A percentile compares a stretch with the other conserved stretches of the same genome.
Evolutionary conservation across 2,113 vertebrate species (phyloP).

Genomic region (Opisthocomus hoazin): DNA sequence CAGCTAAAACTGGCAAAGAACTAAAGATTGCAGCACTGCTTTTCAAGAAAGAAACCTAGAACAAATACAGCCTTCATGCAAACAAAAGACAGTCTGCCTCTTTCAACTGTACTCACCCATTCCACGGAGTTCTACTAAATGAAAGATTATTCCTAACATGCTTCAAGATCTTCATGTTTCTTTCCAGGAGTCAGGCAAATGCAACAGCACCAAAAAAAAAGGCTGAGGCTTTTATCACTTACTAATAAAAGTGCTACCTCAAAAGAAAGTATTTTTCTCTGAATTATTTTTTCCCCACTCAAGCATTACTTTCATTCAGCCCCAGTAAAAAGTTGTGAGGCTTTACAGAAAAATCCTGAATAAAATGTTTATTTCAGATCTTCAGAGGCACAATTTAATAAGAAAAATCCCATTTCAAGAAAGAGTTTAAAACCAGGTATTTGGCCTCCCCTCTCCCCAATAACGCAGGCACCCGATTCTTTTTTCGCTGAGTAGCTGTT

Average conservation of each 20-base stretch:
- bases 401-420: not conserved
- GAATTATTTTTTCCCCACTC: not conserved
- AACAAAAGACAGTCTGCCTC: not conserved
- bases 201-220: not conserved
- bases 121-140: not conserved
- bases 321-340: not conserved
- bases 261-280: not conserved
- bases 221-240: not conserved
- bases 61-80: not conserved
- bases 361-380: not conserved
- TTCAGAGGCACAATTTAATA: not conserved
- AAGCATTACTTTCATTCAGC: not conserved
- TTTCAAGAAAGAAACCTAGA: not conserved
- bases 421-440: not conserved
- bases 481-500: not conserved
- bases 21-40: not conserved
- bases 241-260: not conserved
- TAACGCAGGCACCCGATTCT: not conserved
- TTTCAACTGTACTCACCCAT: slow-evolving; percentile 51
- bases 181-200: not conserved
- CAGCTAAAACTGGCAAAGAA: not conserved
- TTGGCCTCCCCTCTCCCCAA: not conserved
- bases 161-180: slow-evolving; percentile 28
- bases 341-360: not conserved
- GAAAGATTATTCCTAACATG: not conserved